These are phyloP conservation scores for Hippopotamus amphibius DNA, from an alignment of 2,113 vertebrate genomes.

Conservation along the genomic window DNA sequence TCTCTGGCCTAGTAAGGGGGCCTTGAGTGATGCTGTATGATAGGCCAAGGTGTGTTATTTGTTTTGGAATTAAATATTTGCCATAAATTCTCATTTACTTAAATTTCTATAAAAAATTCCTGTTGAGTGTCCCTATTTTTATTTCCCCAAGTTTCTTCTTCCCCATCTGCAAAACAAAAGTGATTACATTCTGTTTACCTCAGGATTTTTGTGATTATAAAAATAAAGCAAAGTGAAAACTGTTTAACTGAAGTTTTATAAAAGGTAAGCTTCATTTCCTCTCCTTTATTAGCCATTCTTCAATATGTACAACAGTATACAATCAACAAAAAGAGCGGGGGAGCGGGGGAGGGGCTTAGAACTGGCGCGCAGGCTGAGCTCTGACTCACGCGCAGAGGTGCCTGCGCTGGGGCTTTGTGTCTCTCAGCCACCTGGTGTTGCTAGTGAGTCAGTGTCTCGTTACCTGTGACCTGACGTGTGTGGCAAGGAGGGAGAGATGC, in stretches of 20 bases:
- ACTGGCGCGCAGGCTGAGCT: background rate
- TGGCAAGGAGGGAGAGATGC: background rate
- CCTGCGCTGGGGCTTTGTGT: background rate
- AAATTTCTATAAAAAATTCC: conserved; percentile 18
- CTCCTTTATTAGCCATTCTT: background rate
- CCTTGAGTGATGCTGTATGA: background rate
- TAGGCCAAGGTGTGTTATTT: background rate
- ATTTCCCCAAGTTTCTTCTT: background rate
- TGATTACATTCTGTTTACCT: background rate
- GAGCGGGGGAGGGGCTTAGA: background rate
- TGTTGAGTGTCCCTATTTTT: background rate
- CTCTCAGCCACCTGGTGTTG: conserved; percentile 70
- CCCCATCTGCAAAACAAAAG: background rate
- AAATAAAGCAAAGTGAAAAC: conserved; percentile 34
- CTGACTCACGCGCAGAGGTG: background rate
- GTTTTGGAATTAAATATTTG: conserved; percentile 33
- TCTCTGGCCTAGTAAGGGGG: background rate
- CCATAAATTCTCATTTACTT: conserved; percentile 1
- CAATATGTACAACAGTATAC: background rate
- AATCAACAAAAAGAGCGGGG: background rate
- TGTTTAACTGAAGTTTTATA: background rate
- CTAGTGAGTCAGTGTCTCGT: conserved; percentile 71
- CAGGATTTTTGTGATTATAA: conserved; percentile 4
- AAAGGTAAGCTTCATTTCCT: background rate
- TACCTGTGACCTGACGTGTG: background rate